Evolutionary conservation across 2,888 invertebrate genomes (phyloP).

Genomic region (Pseudanteris insignis): DNA sequence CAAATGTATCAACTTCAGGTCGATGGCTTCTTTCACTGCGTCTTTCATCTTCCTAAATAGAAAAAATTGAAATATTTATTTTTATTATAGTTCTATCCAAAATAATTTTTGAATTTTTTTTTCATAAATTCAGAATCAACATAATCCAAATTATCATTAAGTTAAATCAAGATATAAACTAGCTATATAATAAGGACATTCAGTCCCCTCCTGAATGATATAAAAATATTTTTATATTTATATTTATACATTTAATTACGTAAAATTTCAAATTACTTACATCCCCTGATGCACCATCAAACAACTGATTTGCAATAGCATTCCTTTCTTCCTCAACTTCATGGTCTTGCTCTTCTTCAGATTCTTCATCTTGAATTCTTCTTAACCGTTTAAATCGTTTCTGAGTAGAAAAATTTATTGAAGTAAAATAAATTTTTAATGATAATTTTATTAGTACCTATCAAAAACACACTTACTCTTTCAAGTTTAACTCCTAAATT

Average conservation of each 20-base stretch:
- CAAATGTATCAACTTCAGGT: slow-evolving; percentile 71
- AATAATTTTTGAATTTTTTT: no score
- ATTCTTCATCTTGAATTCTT: slow-evolving; percentile 88
- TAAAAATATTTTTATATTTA: neutral
- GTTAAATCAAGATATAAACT: no score
- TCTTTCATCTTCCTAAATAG: slow-evolving; percentile 81
- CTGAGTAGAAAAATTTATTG: slow-evolving; percentile 63
- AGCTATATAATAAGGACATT: no score
- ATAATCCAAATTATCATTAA: no score
- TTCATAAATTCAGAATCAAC: no score
- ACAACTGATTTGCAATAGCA: slow-evolving; percentile 87
- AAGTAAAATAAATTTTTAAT: neutral
- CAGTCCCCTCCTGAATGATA: no score
- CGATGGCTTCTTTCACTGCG: slow-evolving; percentile 77
- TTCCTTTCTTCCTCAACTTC: slow-evolving; percentile 68
- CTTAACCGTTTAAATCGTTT: slow-evolving; percentile 87
- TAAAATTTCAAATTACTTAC: slow-evolving; percentile 68
- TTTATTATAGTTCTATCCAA: no score
- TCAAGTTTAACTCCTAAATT: slow-evolving; percentile 96
- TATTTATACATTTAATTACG: no score
- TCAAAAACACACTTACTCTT: slow-evolving; percentile 74
- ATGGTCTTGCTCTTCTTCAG: slow-evolving; percentile 84
- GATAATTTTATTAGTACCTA: no score
- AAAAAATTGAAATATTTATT: no score
- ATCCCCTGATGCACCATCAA: slow-evolving; percentile 85